Percentiles rank a stretch among this genome's conserved stretches.
phyloP scores from a whole-genome alignment of 2,888 invertebrate species.

The Drosophila rellima region DNA sequence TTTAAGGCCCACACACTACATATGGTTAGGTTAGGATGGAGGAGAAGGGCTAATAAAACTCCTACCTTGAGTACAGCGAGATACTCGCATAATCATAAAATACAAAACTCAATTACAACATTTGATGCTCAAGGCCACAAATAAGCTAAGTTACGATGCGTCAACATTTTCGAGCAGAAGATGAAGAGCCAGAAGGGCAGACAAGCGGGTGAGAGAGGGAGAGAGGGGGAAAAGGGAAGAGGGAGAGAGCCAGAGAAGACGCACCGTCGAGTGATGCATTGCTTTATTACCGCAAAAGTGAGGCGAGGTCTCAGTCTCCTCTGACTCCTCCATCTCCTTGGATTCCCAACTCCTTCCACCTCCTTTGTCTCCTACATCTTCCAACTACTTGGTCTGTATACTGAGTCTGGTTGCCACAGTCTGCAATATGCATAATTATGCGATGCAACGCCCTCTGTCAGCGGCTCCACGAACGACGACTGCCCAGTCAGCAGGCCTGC shows the following conservation, averaged over 20 bases:
- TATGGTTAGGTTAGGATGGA: neutral
- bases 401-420: slow-evolving; percentile 7
- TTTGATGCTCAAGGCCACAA: slow-evolving; percentile 81
- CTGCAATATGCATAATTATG: slow-evolving; percentile 80
- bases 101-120: slow-evolving; percentile 79
- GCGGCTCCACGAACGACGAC: slow-evolving; percentile 48
- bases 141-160: slow-evolving; percentile 79
- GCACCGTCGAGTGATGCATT: slow-evolving; percentile 72
- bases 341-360: neutral
- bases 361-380: neutral
- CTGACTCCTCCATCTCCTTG: neutral
- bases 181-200: neutral
- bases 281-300: slow-evolving; percentile 78
- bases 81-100: slow-evolving; percentile 68
- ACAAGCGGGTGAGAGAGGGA: neutral
- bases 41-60: slow-evolving; percentile 65
- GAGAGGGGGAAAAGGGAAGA: slow-evolving; percentile 1
- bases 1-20: slow-evolving; percentile 50
- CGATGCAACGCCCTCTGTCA: slow-evolving; percentile 83
- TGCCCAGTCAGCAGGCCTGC: slow-evolving; percentile 59
- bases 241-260: neutral
- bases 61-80: slow-evolving; percentile 23
- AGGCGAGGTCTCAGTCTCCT: slow-evolving; percentile 32
- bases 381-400: slow-evolving; percentile 1
- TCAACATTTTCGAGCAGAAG: slow-evolving; percentile 68